These are phyloP conservation scores for Apotomis betuletana DNA, from an alignment of 2,888 invertebrate genomes.

Conservation along the genomic window DNA sequence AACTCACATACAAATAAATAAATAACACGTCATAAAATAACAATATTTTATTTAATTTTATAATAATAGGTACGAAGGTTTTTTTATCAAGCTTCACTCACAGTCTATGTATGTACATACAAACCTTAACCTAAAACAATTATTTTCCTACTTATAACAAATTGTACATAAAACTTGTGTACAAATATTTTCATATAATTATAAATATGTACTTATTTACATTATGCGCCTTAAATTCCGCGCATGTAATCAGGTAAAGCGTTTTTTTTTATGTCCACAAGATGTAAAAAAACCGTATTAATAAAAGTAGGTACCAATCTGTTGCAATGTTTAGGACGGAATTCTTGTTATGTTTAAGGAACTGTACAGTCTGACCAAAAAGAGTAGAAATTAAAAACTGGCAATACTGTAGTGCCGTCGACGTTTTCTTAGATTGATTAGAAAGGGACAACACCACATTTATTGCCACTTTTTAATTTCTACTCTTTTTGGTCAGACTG, in stretches of 20 bases:
- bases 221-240: neutral
- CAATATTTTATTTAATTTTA: slow-evolving; percentile 34
- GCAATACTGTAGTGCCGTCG: too few species aligned
- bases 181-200: slow-evolving; percentile 27
- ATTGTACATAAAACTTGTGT: slow-evolving; percentile 19
- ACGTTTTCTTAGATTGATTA: too few species aligned
- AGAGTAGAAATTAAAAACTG: too few species aligned
- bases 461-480: too few species aligned
- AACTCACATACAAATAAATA: neutral
- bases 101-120: slow-evolving; percentile 39
- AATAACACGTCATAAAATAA: slow-evolving; percentile 26
- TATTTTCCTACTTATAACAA: slow-evolving; percentile 35
- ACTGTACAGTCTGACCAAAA: too few species aligned
- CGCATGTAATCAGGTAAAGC: neutral
- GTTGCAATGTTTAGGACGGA: too few species aligned
- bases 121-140: slow-evolving; percentile 35
- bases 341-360: too few species aligned
- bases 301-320: neutral
- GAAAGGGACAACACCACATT: too few species aligned
- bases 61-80: slow-evolving; percentile 29
- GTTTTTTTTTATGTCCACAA: neutral
- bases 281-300: neutral
- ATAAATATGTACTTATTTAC: slow-evolving; percentile 36
- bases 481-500: too few species aligned
- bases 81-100: slow-evolving; percentile 39